Conservation (phyloP, 2,888 invertebrate genomes). For the Conomelus anceps region DNA sequence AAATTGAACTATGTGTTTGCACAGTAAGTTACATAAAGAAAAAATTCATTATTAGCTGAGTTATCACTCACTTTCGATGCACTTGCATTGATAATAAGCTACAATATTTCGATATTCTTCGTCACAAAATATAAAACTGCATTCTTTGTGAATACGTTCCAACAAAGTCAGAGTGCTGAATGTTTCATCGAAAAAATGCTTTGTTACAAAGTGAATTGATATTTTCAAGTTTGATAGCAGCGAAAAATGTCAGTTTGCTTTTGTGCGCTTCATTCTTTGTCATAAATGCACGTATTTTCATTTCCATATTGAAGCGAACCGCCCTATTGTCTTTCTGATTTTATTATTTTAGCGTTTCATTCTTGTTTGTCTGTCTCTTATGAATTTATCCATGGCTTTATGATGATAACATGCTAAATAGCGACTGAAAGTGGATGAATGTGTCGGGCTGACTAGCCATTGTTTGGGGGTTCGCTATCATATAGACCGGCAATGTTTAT, state of each 20-base stretch:
- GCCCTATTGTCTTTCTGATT: neutral
- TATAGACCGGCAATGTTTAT: neutral
- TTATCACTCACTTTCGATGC: neutral
- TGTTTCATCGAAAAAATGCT: neutral
- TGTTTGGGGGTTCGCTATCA: neutral
- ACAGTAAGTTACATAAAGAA: neutral
- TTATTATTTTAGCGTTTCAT: neutral
- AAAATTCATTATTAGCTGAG: too few relatives aligned
- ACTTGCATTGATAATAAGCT: neutral
- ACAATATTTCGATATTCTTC: neutral
- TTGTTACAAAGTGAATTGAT: neutral
- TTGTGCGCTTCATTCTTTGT: neutral
- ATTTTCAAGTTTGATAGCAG: neutral
- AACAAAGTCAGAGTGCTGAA: neutral
- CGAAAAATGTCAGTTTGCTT: neutral
- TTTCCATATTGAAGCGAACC: neutral
- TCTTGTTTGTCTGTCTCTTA: neutral
- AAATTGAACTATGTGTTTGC: too few relatives aligned
- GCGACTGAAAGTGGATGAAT: neutral
- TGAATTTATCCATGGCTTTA: neutral
- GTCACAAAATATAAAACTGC: neutral
- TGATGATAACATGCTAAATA: neutral
- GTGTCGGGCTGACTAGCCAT: neutral
- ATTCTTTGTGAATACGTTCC: neutral
- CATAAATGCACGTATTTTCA: neutral